Evolutionary conservation across 1,140 invertebrate genomes (phyloP), one percentile per base, ranked within the genome.

Genomic region (Euwallacea similis): DNA sequence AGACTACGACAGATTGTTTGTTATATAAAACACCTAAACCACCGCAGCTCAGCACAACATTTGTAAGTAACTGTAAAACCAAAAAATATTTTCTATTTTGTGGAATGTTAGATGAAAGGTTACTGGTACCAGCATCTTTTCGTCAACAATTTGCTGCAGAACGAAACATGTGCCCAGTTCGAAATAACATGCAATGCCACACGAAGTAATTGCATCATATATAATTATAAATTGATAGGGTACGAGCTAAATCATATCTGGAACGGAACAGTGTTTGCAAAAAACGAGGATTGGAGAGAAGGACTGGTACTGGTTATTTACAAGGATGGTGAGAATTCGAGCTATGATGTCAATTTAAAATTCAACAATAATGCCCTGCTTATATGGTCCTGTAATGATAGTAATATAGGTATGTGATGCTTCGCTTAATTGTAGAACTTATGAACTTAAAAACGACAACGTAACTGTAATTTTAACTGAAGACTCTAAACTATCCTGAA

Each of bases 71-170:
- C 21, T 60, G 42, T 47, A 7, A 53, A 11, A 3, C 50, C 2
- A 16, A 50, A 42, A 13, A 11, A 42, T 3, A 41, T 10, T 42
- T 42, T 8, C 15, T 13, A 8, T 21, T 59, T 58, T 33, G 21
- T 33, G 21, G 13, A n/a, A 16, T 76, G 67, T 66, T 43, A 76
- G 75, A 60, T 74, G n/a, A 21, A 73, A 47, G 75, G 75, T 8
- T 69, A 69, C 11, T 76, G 75, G 75, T 75, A 73, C 53, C 71
- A 75, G 33, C 55, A 60, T 13, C 42, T 72, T 15, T 60, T 46
- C 41, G 42, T 16, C 10, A 68, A 63, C 42, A 66, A 15, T 2
- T 0, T n/a, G 7, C 42, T 68, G 10, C 59, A 67, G n/a, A 16
- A 64, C 33, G 56, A 72, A 7, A 8, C 47, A 9, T 72, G 71